A percentile compares a stretch with the other conserved stretches of the same genome.
These are phyloP conservation scores for Epizoanthus fatuus DNA, from an alignment of 92 coral and sea anemone genomes.

Conservation along the genomic window DNA sequence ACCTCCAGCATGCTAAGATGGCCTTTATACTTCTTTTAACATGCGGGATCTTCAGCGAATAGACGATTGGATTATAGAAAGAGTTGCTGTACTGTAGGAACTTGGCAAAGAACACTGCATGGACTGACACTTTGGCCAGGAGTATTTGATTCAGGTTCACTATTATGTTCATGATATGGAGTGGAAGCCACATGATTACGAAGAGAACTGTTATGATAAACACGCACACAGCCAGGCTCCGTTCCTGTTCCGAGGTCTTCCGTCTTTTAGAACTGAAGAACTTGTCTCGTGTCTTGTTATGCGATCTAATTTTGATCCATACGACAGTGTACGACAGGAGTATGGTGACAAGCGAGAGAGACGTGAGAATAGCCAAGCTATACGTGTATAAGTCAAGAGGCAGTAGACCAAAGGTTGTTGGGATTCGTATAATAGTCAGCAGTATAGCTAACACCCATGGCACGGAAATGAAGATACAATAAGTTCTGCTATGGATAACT, in stretches of 20 bases:
- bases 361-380: slow-evolving; percentile 35
- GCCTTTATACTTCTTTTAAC: slow-evolving; percentile 26
- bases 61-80: slow-evolving; percentile 33
- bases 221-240: slow-evolving; percentile 15
- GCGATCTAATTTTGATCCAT: slow-evolving; percentile 35
- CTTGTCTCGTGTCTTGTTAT: background rate
- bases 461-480: background rate
- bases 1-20: background rate
- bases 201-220: slow-evolving; percentile 40
- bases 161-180: slow-evolving; percentile 36
- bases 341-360: slow-evolving; percentile 25
- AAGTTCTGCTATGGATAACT: background rate
- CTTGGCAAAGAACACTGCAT: slow-evolving; percentile 37
- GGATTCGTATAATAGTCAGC: background rate
- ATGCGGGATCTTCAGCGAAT: slow-evolving; percentile 34
- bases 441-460: slow-evolving; percentile 27
- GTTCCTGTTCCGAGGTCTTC: slow-evolving; percentile 24
- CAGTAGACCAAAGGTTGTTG: slow-evolving; percentile 3
- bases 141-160: slow-evolving; percentile 13
- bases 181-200: slow-evolving; percentile 33
- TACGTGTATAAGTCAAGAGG: slow-evolving; percentile 2
- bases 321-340: slow-evolving; percentile 19
- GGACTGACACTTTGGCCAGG: slow-evolving; percentile 2
- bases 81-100: slow-evolving; percentile 39
- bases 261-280: slow-evolving; percentile 8